These are phyloP conservation scores for Nannospalax galili DNA, from an alignment of 2,113 vertebrate genomes.

Conservation along the genomic window DNA sequence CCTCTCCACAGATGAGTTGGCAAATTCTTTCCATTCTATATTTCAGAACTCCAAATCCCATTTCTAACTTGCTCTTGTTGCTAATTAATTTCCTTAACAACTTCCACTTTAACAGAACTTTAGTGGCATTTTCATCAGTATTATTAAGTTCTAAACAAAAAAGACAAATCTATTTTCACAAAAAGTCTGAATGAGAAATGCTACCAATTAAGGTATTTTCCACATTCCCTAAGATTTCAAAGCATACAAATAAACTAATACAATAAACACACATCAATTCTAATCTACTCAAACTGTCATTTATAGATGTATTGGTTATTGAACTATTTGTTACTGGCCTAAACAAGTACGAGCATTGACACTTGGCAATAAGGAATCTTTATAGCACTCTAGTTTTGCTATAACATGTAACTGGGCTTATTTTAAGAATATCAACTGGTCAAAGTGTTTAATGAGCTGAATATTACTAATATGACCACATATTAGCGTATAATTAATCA, in stretches of 20 bases:
- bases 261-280: not conserved
- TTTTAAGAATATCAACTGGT: not conserved
- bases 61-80: not conserved
- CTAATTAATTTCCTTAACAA: not conserved
- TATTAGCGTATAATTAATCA: not conserved
- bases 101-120: not conserved
- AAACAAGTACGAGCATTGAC: not conserved
- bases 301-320: not conserved
- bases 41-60: not conserved
- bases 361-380: not conserved
- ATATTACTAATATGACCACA: not conserved
- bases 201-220: not conserved
- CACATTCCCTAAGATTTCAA: constrained; percentile 18
- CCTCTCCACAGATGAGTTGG: not conserved
- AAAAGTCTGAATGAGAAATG: constrained; percentile 11
- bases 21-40: not conserved
- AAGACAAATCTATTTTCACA: not conserved
- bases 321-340: too few relatives aligned
- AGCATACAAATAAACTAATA: not conserved
- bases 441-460: not conserved
- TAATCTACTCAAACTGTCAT: not conserved
- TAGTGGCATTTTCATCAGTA: not conserved
- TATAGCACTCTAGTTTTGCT: not conserved
- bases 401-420: not conserved
- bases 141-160: not conserved